Evolutionary conservation across 2,888 invertebrate species (phyloP), one percentile per base, ranked within the genome.

Genomic region (Campoletis raptor): DNA sequence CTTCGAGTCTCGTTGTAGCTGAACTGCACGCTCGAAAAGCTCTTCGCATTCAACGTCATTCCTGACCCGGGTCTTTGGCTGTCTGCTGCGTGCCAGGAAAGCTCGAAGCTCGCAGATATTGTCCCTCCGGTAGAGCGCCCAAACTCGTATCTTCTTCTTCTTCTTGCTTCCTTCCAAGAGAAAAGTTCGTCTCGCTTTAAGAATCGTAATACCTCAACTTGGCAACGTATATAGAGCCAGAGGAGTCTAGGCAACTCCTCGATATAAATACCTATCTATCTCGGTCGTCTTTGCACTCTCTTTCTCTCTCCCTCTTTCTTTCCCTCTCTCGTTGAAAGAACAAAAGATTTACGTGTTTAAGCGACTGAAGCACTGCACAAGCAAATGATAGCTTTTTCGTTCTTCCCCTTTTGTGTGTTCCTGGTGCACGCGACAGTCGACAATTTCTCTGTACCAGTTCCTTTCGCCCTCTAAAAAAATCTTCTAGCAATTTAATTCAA

Each of bases 191-290:
- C 81, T 77, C 52, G 76, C 76, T 40, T 64, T 69, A 37, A 52
- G 81, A 70, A 42, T 57, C 79, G 78, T 80, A 73, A 79, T 73
- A 85, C 83, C 85, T 85, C 79, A 76, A 79, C 67, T 37, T 21
- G 76, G 77, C 36, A 36, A 77, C 72, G 52, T 81, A 72, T 73
- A 74, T 64, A 78, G 82, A 73, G 37, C 18, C 48, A 80, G 61
- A 83, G 66, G 45, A 24, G 84, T 87, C 88, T 81, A 87, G 81
- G 83, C 86, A 61, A 81, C 54, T 81, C 85, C 76, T 79, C 76
- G 87, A 77, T 88, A 88, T 88, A 88, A 88, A 88, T 88, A 88
- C 83, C 87, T 87, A 88, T 85, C 84, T 85, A 85, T 86, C 85
- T 88, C 84, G 86, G 86, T 88, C 88, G 81, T 88, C 81, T 78